These are phyloP conservation scores for Mormyrus lacerda DNA, from an alignment of 2,113 vertebrate species.

Conservation along the genomic window DNA sequence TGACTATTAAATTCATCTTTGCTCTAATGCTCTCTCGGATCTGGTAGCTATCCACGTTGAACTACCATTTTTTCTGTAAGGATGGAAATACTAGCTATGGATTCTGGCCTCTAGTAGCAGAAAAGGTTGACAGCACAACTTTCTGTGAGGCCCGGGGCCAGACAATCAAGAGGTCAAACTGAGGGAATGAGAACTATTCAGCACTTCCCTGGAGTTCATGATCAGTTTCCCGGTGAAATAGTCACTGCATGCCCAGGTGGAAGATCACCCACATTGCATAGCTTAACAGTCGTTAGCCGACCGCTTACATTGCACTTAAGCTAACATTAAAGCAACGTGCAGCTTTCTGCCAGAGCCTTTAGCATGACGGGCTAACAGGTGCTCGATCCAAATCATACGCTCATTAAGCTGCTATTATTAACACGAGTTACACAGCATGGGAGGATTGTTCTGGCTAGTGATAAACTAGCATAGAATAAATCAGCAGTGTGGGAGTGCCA, in stretches of 20 bases:
- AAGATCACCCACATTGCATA: background rate
- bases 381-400: background rate
- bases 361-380: background rate
- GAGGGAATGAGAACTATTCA: background rate
- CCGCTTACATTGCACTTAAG: background rate
- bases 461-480: background rate
- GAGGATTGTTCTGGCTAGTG: background rate
- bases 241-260: background rate
- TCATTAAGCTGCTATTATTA: background rate
- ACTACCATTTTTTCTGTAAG: background rate
- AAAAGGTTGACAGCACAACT: background rate
- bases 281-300: background rate
- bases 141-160: background rate
- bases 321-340: background rate
- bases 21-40: background rate
- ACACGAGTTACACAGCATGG: background rate
- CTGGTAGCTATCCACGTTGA: background rate
- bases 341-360: background rate
- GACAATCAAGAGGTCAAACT: background rate
- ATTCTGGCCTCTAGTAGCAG: background rate
- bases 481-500: background rate
- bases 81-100: background rate
- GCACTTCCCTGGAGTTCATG: background rate
- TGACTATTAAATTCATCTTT: background rate
- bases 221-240: background rate